A percentile compares a stretch with the other conserved stretches of the same genome.
Evolutionary conservation across 2,113 vertebrate genomes (phyloP).

Genomic region (Arothron firmamentum): DNA sequence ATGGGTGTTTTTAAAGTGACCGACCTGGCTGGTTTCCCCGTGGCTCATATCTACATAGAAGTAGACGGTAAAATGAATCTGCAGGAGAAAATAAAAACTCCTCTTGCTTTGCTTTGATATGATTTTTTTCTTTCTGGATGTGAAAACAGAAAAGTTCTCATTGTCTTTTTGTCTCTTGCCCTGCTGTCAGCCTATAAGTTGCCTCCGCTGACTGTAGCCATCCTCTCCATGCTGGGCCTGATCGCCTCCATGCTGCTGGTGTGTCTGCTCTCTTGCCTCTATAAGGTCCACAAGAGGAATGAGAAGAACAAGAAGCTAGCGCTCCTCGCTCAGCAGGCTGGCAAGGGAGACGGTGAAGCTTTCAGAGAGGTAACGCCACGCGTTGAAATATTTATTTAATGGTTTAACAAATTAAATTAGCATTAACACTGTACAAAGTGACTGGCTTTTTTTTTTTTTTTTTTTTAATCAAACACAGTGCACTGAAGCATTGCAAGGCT

Average conservation of each 20-base stretch:
- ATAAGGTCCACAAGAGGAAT: slow-evolving; percentile 64
- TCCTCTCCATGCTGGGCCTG: slow-evolving; percentile 69
- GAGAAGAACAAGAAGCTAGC: slow-evolving; percentile 69
- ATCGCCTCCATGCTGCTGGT: slow-evolving; percentile 71
- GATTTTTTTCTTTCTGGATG: no score
- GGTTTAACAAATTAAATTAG: no score
- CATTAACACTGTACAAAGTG: background rate
- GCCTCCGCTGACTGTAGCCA: slow-evolving; percentile 58
- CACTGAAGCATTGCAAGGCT: background rate
- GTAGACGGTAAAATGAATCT: slow-evolving; percentile 58
- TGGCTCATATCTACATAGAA: slow-evolving; percentile 64
- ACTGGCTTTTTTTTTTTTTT: background rate
- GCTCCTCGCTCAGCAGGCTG: slow-evolving; percentile 69
- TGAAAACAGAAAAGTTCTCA: no score
- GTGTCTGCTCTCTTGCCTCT: slow-evolving; percentile 73
- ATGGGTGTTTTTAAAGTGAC: slow-evolving; percentile 63
- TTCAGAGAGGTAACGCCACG: slow-evolving; percentile 73
- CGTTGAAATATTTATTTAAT: background rate
- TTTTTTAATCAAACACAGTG: background rate
- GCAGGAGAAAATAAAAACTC: no score
- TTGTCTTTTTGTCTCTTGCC: background rate
- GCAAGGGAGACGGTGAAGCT: slow-evolving; percentile 68
- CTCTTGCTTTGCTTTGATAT: background rate
- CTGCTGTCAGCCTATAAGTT: slow-evolving; percentile 61
- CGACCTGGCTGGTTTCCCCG: slow-evolving; percentile 64